Evolutionary conservation across 2,888 invertebrate genomes (phyloP), one percentile per base, ranked within the genome.

Genomic region (Acrobasis suavella): DNA sequence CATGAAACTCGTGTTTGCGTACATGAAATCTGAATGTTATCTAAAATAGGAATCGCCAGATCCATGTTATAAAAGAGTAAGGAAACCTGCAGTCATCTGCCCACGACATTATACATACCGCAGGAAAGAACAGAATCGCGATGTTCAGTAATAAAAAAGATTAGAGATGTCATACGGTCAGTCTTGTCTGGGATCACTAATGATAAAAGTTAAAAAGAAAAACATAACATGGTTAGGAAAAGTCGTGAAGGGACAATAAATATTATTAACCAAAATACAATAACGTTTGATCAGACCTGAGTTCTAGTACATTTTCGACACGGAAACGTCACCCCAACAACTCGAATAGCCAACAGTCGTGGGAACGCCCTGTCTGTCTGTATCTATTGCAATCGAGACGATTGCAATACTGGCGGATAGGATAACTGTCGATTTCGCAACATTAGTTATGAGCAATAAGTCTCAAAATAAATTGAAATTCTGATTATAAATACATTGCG

Each of bases 321-420:
- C 55, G 39, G 39, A 55, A 55, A 15, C n/a, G 38, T 39, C 12
- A 16, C 39, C 39, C 38, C 14, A 14, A 1, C 10, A 39, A 38
- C 55, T 39, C 12, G 39, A 52, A 14, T 37, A 46, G n/a, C 46
- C 12, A n/a, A 46, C 46, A 32, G 52, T 32, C 52, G 55, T 16
- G 39, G 39, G 55, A 55, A 55, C 12, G 46, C 55, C 16, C 39
- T 17, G 55, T 10, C 39, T 55, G 5, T 32, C 32, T 32, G 32
- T 32, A 32, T 32, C 32, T 32, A 32, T 32, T 8, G 55, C 55
- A 55, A 55, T 55, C 55, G 55, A 55, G 55, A 55, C 55, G 39
- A 39, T 39, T 55, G 39, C 55, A 15, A 54, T 38, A 54, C 54
- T 15, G 1, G 38, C n/a, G 38, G 52, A 22, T 52, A 32, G 22